These are phyloP conservation scores for Silvanus unidentatus DNA, from an alignment of 2,888 invertebrate species.

Conservation along the genomic window DNA sequence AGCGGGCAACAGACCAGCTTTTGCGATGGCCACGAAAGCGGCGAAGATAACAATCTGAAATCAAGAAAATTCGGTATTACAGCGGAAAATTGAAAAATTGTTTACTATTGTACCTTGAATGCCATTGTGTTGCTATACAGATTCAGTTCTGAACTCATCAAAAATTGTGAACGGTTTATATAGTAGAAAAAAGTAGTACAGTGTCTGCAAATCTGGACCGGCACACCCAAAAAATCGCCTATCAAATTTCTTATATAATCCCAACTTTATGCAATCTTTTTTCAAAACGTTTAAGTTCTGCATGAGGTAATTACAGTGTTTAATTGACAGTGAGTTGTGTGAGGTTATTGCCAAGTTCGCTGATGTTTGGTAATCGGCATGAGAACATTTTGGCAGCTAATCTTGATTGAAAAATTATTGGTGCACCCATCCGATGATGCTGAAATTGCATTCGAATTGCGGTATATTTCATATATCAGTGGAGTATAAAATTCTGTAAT, in stretches of 20 bases:
- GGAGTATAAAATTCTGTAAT: too few species aligned
- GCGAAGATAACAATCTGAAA: constrained; percentile 17
- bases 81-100: background rate
- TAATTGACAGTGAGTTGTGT: background rate
- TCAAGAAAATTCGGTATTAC: background rate
- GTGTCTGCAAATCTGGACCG: constrained; percentile 15
- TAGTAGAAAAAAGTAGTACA: constrained; percentile 15
- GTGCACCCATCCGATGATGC: too few species aligned
- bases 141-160: constrained; percentile 1
- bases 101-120: constrained; percentile 6
- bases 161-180: constrained; percentile 5
- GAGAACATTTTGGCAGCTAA: too few species aligned
- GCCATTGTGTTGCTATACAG: background rate
- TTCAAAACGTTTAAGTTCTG: constrained; percentile 1
- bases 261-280: constrained; percentile 4
- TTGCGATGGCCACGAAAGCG: constrained; percentile 14
- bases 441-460: too few species aligned
- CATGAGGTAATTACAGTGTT: background rate
- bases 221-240: constrained; percentile 12
- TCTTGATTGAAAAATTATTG: too few species aligned
- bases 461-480: too few species aligned
- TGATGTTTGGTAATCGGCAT: background rate
- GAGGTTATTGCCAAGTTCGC: constrained; percentile 4
- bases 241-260: constrained; percentile 12
- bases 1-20: constrained; percentile 11